phyloP scores from a whole-genome alignment of 2,113 vertebrate species.

The Anseranas semipalmata region DNA sequence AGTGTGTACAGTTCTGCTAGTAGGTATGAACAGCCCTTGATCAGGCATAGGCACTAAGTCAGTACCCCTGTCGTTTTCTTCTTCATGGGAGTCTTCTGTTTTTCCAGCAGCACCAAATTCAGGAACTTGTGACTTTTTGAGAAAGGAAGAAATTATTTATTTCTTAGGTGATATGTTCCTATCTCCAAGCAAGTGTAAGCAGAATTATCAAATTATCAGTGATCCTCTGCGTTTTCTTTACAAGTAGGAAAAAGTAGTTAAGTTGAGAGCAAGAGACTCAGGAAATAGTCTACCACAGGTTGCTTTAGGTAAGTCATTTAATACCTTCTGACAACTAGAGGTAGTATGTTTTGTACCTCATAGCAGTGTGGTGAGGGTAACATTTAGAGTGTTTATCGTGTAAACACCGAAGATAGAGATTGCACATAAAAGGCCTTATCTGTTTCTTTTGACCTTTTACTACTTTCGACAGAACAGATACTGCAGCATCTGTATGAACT shows the following conservation, averaged over 20 bases:
- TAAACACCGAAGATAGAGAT: not conserved
- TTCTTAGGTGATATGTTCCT: not conserved
- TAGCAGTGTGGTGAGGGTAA: not conserved
- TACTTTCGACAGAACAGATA: not conserved
- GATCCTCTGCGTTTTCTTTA: not conserved
- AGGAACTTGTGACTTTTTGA: not conserved
- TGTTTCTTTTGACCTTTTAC: not conserved
- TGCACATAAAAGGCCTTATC: not conserved
- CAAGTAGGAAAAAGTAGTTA: not conserved
- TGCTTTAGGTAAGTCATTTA: not conserved
- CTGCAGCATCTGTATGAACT: not conserved
- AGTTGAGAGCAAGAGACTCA: not conserved
- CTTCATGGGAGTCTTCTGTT: not conserved
- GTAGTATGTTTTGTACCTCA: not conserved
- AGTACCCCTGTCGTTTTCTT: not conserved
- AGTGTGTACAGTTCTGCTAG: not conserved
- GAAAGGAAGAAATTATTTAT: not conserved
- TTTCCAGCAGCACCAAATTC: not conserved
- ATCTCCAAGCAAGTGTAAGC: not conserved
- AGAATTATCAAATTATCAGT: not conserved
- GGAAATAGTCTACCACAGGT: not conserved
- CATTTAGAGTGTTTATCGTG: not conserved
- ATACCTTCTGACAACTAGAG: not conserved
- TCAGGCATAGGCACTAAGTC: not conserved
- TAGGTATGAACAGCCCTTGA: not conserved